Evolutionary conservation across 2,797 vertebrate species (phyloP), one percentile per base, ranked within the genome.

Genomic region (Neosalanx taihuensis): DNA sequence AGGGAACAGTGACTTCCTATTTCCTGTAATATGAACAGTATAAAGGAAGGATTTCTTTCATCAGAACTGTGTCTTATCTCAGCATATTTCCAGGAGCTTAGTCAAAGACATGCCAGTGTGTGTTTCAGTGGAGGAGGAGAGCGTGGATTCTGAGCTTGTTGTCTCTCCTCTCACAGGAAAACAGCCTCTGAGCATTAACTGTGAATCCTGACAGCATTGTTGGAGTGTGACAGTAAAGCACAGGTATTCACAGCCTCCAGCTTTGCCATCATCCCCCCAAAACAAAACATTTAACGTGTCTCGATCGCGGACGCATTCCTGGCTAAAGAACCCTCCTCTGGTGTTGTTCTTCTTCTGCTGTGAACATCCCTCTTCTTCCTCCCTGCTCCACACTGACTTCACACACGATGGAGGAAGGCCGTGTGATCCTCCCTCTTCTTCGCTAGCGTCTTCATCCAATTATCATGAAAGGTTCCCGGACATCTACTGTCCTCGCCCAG

Each of bases 381-480:
- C 74, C 79, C 71, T 71, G 13, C 65, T 60, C 69, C 76, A 73
- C 7, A 53, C 33, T 79, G 57, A 78, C 74, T 74, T 84, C 81
- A 82, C 81, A 81, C 71, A 81, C 77, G 18, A 53, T 7, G 51
- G 51, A n/a, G 51, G 51, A 53, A 18, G 56, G 20, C 56, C 7
- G 20, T 23, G 58, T 1, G 20, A 23, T 29, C 29, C 30, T 7
- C 23, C 59, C 29, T 30, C 59, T 26, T 7, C 20, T 30, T 12
- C 76, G 78, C 76, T 35, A 79, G 78, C 31, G 80, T 79, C 84
- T 81, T 88, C 86, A 84, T 87, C 85, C 86, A 87, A 85, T 89
- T 78, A 85, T 81, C 87, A 84, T 83, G 83, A 89, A 89, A 81
- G 76, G 83, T 75, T 79, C 77, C 77, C 76, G 81, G 85, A 86